Percentiles rank a stretch among this genome's conserved stretches.
Evolutionary conservation across 2,888 invertebrate genomes (phyloP).

Genomic region (Melanargia galathea): DNA sequence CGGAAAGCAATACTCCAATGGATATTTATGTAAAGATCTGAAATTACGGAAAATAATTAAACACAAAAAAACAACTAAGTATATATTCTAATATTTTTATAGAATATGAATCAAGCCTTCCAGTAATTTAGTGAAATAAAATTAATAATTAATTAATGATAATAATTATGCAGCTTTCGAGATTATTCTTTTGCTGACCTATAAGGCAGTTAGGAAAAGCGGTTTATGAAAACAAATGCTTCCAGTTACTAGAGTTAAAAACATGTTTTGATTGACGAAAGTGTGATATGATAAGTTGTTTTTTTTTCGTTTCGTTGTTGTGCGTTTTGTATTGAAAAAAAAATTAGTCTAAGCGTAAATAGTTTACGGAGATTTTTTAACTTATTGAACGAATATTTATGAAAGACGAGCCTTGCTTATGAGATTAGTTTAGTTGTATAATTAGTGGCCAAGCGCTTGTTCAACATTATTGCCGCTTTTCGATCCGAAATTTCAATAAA

Average conservation of each 20-base stretch:
- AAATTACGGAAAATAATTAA: slow-evolving; percentile 59
- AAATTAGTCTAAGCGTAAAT: slow-evolving; percentile 69
- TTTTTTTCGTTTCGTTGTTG: slow-evolving; percentile 81
- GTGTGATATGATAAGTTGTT: slow-evolving; percentile 81
- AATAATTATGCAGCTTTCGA: slow-evolving; percentile 64
- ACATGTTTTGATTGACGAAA: slow-evolving; percentile 66
- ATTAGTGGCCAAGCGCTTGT: slow-evolving; percentile 62
- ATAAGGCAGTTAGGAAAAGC: slow-evolving; percentile 66
- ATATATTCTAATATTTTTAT: slow-evolving; percentile 82
- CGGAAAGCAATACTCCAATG: slow-evolving; percentile 71
- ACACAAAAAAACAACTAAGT: slow-evolving; percentile 52
- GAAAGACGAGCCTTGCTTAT: slow-evolving; percentile 82
- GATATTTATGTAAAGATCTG: slow-evolving; percentile 70
- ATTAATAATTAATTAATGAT: slow-evolving; percentile 48
- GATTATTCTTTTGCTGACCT: slow-evolving; percentile 72
- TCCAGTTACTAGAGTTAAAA: slow-evolving; percentile 67
- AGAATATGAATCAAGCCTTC: slow-evolving; percentile 80
- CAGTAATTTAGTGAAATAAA: slow-evolving; percentile 78
- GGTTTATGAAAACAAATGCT: slow-evolving; percentile 63
- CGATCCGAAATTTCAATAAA: slow-evolving; percentile 49
- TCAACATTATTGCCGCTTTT: slow-evolving; percentile 53
- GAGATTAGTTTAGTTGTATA: slow-evolving; percentile 74
- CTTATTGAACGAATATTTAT: slow-evolving; percentile 78
- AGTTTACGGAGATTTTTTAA: slow-evolving; percentile 66
- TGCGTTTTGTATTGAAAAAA: slow-evolving; percentile 76